These are phyloP conservation scores for Prosopocoilus inquinatus DNA, from an alignment of 2,888 invertebrate species.

Conservation along the genomic window DNA sequence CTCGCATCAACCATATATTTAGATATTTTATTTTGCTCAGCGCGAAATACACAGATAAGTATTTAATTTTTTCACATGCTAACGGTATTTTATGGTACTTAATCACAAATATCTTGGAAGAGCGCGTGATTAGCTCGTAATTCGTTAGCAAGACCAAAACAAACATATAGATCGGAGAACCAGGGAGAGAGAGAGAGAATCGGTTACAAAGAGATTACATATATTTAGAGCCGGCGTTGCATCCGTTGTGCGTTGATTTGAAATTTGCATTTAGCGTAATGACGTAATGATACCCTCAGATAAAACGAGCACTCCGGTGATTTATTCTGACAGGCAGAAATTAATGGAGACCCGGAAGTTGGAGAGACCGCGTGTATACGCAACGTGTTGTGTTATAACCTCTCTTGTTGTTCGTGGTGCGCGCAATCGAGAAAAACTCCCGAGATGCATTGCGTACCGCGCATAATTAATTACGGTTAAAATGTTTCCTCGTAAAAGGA, in stretches of 20 bases:
- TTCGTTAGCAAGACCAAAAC: too few relatives aligned
- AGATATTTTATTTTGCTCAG: too few relatives aligned
- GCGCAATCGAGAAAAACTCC: background rate
- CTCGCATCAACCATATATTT: too few relatives aligned
- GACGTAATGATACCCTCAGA: slow-evolving; percentile 20
- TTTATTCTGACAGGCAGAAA: slow-evolving; percentile 20
- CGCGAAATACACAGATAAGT: too few relatives aligned
- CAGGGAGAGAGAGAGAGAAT: too few relatives aligned
- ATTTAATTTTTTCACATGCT: background rate
- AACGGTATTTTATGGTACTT: background rate
- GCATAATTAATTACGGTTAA: slow-evolving; percentile 6
- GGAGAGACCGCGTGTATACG: background rate
- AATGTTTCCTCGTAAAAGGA: slow-evolving; percentile 3
- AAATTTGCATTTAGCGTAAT: slow-evolving; percentile 24
- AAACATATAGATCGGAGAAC: background rate
- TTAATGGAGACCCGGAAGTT: slow-evolving; percentile 22
- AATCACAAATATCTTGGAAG: background rate
- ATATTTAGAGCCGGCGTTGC: slow-evolving; percentile 9
- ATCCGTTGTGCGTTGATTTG: slow-evolving; percentile 18
- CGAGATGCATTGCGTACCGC: slow-evolving; percentile 5
- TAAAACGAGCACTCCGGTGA: slow-evolving; percentile 14
- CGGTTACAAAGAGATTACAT: slow-evolving; percentile 8
- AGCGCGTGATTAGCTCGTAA: background rate
- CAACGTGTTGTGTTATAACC: background rate
- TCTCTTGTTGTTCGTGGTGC: too few relatives aligned